Evolutionary conservation across 2,113 vertebrate genomes (phyloP).

Genomic region (Marmota flaviventris): DNA sequence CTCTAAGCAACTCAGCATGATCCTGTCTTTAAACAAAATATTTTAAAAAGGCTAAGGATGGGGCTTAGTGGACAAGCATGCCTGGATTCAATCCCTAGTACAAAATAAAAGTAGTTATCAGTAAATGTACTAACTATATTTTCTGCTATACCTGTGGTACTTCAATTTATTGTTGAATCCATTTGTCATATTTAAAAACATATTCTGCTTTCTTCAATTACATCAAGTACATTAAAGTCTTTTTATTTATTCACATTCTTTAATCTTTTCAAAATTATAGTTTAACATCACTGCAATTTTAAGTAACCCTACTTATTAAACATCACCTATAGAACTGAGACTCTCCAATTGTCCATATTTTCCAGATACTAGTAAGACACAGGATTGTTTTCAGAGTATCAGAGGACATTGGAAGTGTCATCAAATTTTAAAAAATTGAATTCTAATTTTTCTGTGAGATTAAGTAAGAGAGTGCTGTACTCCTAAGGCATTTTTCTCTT

Average conservation of each 20-base stretch:
- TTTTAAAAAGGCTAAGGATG: no score
- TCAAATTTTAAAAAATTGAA: neutral
- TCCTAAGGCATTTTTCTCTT: neutral
- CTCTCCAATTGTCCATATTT: neutral
- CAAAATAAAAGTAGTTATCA: no score
- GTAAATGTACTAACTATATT: neutral
- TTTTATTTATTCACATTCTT: neutral
- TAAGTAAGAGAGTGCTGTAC: neutral
- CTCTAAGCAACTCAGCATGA: no score
- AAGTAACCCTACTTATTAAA: neutral
- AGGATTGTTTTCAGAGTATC: neutral
- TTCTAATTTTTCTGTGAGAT: neutral
- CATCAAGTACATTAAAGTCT: neutral
- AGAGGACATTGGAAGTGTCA: neutral
- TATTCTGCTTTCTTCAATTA: neutral
- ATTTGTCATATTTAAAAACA: neutral
- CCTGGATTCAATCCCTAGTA: no score
- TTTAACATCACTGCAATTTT: neutral
- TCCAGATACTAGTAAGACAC: neutral
- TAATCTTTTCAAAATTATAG: conserved; percentile 13
- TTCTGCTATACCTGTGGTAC: neutral
- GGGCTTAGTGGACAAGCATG: no score
- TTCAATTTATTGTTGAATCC: neutral
- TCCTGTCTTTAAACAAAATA: no score
- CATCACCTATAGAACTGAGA: neutral